phyloP scores from a whole-genome alignment of 1,140 invertebrate genomes.

The Atopsyche davidsoni region DNA sequence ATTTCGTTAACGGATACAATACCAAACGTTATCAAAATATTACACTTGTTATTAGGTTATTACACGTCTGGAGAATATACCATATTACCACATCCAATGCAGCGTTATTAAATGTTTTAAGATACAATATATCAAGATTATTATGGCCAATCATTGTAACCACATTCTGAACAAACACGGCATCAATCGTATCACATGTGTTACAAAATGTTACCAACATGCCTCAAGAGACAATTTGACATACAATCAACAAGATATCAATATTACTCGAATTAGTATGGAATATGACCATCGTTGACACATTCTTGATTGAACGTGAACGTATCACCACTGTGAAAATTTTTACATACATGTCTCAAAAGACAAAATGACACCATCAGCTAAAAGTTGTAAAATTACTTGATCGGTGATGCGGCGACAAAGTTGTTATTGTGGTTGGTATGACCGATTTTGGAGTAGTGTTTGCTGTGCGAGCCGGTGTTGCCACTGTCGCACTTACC shows the following conservation, averaged over 20 bases:
- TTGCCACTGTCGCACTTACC: slow-evolving; percentile 9
- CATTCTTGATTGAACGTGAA: neutral
- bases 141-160: too few relatives aligned
- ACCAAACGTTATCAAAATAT: neutral
- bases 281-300: neutral
- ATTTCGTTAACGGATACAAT: too few relatives aligned
- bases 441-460: slow-evolving; percentile 5
- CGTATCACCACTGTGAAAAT: slow-evolving; percentile 1
- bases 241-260: slow-evolving; percentile 4
- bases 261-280: neutral
- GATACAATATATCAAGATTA: too few relatives aligned
- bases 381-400: slow-evolving; percentile 4
- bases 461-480: neutral
- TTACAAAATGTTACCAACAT: too few relatives aligned
- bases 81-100: too few relatives aligned
- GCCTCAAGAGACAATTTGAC: too few relatives aligned
- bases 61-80: too few relatives aligned
- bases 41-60: slow-evolving; percentile 3
- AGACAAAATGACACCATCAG: slow-evolving; percentile 1
- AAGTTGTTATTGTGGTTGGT: slow-evolving; percentile 23
- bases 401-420: slow-evolving; percentile 18
- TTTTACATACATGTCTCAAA: slow-evolving; percentile 8
- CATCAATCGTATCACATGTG: too few relatives aligned
- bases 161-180: too few relatives aligned
- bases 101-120: too few relatives aligned